A percentile compares a stretch with the other conserved stretches of the same genome.
Evolutionary conservation across 2,888 invertebrate species (phyloP).

Genomic region (Lithosia quadra): DNA sequence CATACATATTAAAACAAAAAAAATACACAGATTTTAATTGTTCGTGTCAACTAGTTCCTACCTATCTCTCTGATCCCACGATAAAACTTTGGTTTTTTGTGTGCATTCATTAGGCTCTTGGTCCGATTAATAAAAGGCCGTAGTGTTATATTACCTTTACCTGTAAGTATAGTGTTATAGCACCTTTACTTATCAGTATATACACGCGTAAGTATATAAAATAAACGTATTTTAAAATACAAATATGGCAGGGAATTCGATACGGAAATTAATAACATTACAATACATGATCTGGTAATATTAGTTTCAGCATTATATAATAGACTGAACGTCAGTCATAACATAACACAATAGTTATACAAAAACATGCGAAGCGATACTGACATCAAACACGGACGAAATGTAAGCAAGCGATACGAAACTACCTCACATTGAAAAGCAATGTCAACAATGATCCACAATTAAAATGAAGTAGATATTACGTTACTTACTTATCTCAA

Average conservation of each 20-base stretch:
- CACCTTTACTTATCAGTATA: neutral
- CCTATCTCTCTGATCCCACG: neutral
- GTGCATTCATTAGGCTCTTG: too few species aligned
- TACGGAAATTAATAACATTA: slow-evolving; percentile 1
- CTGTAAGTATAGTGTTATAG: neutral
- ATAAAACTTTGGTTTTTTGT: too few species aligned
- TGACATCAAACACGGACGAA: neutral
- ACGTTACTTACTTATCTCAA: neutral
- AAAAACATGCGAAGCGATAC: neutral
- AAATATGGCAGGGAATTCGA: neutral
- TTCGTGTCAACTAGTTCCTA: neutral
- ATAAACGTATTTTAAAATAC: neutral
- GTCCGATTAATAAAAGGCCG: too few species aligned
- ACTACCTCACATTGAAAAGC: slow-evolving; percentile 3
- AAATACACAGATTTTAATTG: neutral
- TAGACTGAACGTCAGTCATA: neutral
- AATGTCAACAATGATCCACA: neutral
- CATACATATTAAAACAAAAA: neutral
- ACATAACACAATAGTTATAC: slow-evolving; percentile 3
- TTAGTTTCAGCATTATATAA: neutral
- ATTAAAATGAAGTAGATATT: slow-evolving; percentile 2
- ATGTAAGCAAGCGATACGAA: slow-evolving; percentile 7
- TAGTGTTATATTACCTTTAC: neutral
- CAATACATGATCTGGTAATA: neutral
- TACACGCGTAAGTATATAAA: neutral